These are phyloP conservation scores for Hestina assimilis DNA, from an alignment of 1,140 invertebrate genomes.

Conservation along the genomic window DNA sequence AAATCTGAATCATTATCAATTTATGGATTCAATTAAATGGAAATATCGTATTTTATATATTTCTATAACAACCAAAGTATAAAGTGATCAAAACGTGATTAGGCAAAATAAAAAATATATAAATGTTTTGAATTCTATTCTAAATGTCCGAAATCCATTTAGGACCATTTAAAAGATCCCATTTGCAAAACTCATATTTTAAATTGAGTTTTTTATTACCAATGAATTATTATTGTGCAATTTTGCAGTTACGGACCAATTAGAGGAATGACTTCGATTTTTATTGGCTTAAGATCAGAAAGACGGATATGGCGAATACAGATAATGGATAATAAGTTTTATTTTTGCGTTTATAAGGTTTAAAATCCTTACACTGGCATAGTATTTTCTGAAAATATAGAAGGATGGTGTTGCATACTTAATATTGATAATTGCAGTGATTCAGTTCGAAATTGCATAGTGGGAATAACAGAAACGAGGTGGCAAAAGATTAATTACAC, in stretches of 20 bases:
- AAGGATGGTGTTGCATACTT: slow-evolving; percentile 30
- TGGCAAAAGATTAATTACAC: slow-evolving; percentile 52
- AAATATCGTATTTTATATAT: not conserved
- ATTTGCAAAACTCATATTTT: slow-evolving; percentile 20
- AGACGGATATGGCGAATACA: not conserved
- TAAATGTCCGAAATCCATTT: slow-evolving; percentile 20
- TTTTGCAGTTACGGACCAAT: slow-evolving; percentile 44
- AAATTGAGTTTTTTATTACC: slow-evolving; percentile 46
- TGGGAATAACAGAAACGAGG: slow-evolving; percentile 40
- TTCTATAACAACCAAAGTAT: not conserved
- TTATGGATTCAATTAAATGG: too few species aligned
- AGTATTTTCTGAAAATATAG: slow-evolving; percentile 22
- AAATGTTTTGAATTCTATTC: not conserved
- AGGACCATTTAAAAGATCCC: slow-evolving; percentile 25
- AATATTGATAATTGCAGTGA: slow-evolving; percentile 34
- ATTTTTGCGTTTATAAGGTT: not conserved
- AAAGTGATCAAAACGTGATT: not conserved
- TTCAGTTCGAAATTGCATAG: slow-evolving; percentile 44
- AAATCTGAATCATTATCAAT: too few species aligned
- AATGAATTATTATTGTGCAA: slow-evolving; percentile 54
- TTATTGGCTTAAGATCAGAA: slow-evolving; percentile 2
- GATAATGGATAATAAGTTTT: slow-evolving; percentile 2
- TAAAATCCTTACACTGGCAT: slow-evolving; percentile 4
- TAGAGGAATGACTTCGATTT: slow-evolving; percentile 52
- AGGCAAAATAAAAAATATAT: not conserved